These are phyloP conservation scores for Stictocephala bisonia DNA, from an alignment of 2,888 invertebrate species.

Conservation along the genomic window DNA sequence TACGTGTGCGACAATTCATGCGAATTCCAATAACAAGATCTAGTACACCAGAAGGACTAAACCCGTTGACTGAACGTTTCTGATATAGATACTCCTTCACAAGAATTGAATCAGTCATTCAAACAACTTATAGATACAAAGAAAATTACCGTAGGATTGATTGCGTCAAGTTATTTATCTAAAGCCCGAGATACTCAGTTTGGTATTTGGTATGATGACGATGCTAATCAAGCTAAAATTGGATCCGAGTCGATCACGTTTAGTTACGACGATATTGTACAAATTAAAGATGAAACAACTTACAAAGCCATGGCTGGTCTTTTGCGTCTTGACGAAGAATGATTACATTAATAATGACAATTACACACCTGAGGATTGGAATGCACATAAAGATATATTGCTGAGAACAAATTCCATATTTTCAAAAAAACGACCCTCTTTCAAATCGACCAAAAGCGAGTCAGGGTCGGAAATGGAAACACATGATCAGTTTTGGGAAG, in stretches of 20 bases:
- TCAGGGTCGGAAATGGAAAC: conserved; percentile 23
- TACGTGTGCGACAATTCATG: too few species aligned
- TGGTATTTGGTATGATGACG: conserved; percentile 25
- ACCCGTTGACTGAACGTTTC: too few species aligned
- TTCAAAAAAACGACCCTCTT: conserved; percentile 24
- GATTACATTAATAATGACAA: conserved; percentile 24
- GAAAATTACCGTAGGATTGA: background rate
- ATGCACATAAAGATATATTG: conserved; percentile 21
- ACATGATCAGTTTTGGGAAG: conserved; percentile 4
- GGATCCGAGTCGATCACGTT: conserved; percentile 23
- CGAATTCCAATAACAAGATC: too few species aligned
- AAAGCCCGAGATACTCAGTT: conserved; percentile 33
- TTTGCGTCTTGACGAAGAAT: conserved; percentile 15
- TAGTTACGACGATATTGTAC: conserved; percentile 24
- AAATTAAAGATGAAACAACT: background rate
- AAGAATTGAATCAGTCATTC: conserved; percentile 30
- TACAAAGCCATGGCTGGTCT: conserved; percentile 33
- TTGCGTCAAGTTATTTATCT: conserved; percentile 10
- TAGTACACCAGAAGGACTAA: too few species aligned
- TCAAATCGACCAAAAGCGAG: conserved; percentile 22
- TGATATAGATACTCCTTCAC: too few species aligned
- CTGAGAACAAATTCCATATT: conserved; percentile 21
- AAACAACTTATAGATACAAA: conserved; percentile 19
- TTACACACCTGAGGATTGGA: conserved; percentile 33
- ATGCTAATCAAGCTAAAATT: background rate